Conservation (phyloP, 1,140 invertebrate species). For the Argopecten irradians region DNA sequence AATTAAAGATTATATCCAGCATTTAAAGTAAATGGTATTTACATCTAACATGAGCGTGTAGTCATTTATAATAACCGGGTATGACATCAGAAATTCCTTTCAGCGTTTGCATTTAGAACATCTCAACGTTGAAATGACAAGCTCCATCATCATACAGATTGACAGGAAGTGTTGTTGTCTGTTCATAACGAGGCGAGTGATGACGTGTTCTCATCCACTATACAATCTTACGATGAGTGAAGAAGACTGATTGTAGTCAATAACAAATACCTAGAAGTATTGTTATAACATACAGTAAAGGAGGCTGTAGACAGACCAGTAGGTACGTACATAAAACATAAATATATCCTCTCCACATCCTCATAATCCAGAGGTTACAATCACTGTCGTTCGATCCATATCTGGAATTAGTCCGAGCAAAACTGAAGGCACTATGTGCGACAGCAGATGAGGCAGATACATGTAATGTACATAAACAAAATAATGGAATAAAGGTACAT, state of each 20-base stretch:
- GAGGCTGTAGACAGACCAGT: too few relatives aligned
- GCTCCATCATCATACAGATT: neutral
- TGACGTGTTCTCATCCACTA: neutral
- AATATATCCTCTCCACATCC: too few relatives aligned
- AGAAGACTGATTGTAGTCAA: neutral
- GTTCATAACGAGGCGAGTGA: neutral
- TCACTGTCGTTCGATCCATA: too few relatives aligned
- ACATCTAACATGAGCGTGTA: neutral
- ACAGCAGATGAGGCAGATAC: too few relatives aligned
- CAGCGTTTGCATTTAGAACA: neutral
- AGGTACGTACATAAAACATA: too few relatives aligned
- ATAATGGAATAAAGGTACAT: too few relatives aligned
- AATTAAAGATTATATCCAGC: too few relatives aligned
- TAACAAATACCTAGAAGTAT: neutral
- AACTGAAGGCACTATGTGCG: too few relatives aligned
- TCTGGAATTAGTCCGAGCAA: too few relatives aligned
- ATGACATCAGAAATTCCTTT: neutral
- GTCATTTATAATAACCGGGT: neutral
- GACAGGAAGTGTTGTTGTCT: neutral
- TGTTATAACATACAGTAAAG: too few relatives aligned
- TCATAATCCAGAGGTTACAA: too few relatives aligned
- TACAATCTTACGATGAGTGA: neutral
- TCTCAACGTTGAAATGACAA: slow-evolving; percentile 17
- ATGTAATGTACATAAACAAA: too few relatives aligned
- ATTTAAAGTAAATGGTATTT: neutral